Percentiles rank a stretch among this genome's conserved stretches.
These are phyloP conservation scores for Scaptomyza pallida DNA, from an alignment of 1,140 invertebrate species.

Conservation along the genomic window DNA sequence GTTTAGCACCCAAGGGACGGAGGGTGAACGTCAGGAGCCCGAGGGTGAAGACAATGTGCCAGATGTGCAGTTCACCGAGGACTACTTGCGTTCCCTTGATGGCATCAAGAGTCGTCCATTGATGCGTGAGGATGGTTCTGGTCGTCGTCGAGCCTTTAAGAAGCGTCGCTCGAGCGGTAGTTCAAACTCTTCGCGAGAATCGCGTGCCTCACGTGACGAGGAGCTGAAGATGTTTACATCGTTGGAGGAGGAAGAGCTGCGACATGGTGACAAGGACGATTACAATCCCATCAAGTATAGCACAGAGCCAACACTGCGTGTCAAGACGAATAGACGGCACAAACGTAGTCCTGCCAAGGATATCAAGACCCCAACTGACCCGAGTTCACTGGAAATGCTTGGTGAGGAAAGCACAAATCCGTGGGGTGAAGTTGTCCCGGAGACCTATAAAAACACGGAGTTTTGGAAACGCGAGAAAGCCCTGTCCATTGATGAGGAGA, in stretches of 20 bases:
- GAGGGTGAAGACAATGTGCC: constrained; percentile 71
- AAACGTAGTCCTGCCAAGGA: constrained; percentile 79
- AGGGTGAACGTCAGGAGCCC: constrained; percentile 67
- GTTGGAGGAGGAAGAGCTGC: constrained; percentile 86
- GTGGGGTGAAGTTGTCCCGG: constrained; percentile 76
- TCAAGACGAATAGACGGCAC: constrained; percentile 71
- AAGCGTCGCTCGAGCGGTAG: constrained; percentile 85
- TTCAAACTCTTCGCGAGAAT: constrained; percentile 86
- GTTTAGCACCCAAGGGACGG: constrained; percentile 65
- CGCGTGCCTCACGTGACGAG: constrained; percentile 85
- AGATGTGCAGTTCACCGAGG: constrained; percentile 71
- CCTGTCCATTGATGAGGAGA: constrained; percentile 79
- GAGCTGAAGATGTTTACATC: constrained; percentile 87
- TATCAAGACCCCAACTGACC: constrained; percentile 28
- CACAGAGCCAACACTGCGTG: constrained; percentile 65
- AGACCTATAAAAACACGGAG: constrained; percentile 82
- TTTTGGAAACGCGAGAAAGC: constrained; percentile 82
- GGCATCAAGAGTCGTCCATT: constrained; percentile 86
- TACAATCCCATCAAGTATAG: constrained; percentile 80
- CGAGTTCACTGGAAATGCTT: constrained; percentile 69
- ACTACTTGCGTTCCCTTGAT: constrained; percentile 85
- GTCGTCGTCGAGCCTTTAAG: constrained; percentile 85
- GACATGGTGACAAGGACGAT: constrained; percentile 64
- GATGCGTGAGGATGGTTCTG: constrained; percentile 86
- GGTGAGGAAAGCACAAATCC: constrained; percentile 76